Evolutionary conservation across 2,113 vertebrate species (phyloP), one percentile per base, ranked within the genome.

Genomic region (Phainopepla nitens): DNA sequence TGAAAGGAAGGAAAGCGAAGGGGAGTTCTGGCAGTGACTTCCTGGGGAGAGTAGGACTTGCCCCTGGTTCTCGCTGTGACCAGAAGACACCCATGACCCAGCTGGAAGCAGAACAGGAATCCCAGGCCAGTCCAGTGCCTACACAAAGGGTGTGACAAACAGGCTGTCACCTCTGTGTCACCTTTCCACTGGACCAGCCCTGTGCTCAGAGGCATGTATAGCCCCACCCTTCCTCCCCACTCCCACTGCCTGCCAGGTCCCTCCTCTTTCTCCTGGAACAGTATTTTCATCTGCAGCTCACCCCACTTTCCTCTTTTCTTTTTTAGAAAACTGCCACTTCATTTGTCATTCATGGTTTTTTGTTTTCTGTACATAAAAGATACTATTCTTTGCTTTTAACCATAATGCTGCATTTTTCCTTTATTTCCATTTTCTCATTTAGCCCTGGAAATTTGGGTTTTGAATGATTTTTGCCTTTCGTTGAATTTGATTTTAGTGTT

Each of bases 91-190:
- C 10, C 1, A 1, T 27, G 41, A 25, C 53, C 47, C 53, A 83
- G 24, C 5, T 0, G 0, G 28, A 25, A 44, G 28, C 36, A 75
- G 61, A 82, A 49, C 51, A 53, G 45, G 51, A 58, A 66, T 7
- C 56, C 36, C 79, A 49, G 47, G 14, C 39, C 29, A 0, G 0
- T 21, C 17, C 0, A 0, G n/a, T 62, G 35, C 51, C 51, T 65
- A 36, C 2, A 23, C 16, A 13, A 47, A 53, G 56, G 31, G 11
- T 2, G 7, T 39, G 39, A 39, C 39, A 39, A 39, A 39, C 23
- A 41, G 51, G 44, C 42, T 18, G 27, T 49, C 50, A 60, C 56
- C 44, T 50, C 68, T 44, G 50, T 25, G 41, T 31, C 75, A 31
- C 31, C 11, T 45, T 84, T 49, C 68, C 21, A 1, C 42, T 23